These are phyloP conservation scores for Cherax destructor DNA, from an alignment of 1,140 invertebrate species.

Conservation along the genomic window DNA sequence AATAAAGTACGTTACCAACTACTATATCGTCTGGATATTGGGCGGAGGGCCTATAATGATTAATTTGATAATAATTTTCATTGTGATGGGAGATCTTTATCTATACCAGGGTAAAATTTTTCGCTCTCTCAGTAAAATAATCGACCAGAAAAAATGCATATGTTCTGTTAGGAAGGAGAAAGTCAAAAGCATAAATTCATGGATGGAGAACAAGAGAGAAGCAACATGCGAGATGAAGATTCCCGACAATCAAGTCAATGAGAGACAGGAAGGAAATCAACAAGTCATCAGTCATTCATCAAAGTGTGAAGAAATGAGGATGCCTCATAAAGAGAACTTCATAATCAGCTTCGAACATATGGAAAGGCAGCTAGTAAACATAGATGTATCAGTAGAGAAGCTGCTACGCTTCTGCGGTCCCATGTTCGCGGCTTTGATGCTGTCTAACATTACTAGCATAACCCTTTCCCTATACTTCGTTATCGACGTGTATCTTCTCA, in stretches of 20 bases:
- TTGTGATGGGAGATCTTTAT: background rate
- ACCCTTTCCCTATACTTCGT: background rate
- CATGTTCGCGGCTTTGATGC: background rate
- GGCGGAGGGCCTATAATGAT: background rate
- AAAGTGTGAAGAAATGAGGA: background rate
- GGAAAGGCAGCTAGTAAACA: background rate
- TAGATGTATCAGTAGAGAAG: background rate
- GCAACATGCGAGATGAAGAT: background rate
- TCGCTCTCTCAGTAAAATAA: background rate
- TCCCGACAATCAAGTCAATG: too few species aligned
- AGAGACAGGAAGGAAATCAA: too few species aligned
- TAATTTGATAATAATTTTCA: background rate
- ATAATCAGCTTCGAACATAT: background rate
- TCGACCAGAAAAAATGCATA: too few species aligned
- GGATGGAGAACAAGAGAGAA: background rate
- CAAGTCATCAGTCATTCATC: background rate
- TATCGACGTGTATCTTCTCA: background rate
- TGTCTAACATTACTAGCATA: background rate
- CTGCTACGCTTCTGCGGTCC: background rate
- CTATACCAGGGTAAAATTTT: background rate
- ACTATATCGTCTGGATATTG: background rate
- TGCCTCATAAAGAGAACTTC: background rate
- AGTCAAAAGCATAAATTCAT: background rate
- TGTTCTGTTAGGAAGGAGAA: background rate
- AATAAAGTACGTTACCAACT: background rate